Evolutionary conservation across 2,797 vertebrate species (phyloP), one percentile per base, ranked within the genome.

Genomic region (Malurus splendens): DNA sequence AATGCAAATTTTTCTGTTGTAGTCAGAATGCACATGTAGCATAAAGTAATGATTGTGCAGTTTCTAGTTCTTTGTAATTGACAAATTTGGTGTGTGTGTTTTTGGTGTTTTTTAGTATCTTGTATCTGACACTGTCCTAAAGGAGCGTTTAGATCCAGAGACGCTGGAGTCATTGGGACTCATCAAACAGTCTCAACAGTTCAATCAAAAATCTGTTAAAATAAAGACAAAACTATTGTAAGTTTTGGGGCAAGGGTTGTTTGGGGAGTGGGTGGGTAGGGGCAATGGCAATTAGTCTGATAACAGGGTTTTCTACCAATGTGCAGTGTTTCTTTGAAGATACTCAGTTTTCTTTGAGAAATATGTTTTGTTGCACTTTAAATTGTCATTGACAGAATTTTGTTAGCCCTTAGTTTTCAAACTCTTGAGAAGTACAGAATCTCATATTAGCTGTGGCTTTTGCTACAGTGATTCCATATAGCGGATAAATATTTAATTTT

Each of bases 201-300:
- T 99, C 96, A 99, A 99, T 96, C 99, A 99, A 96, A 99, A 99
- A 97, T 99, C 99, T 87, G 99, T 99, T 76, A 99, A 99, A 98
- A 99, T 99, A 97, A 99, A 99, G 97, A 99, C 99, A 89, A 99
- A 99, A 95, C 98, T 99, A 85, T 99, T 99, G 99, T 99, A 97
- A 99, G 99, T 98, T 92, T 71, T 51, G 79, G 61, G 76, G 7
- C 15, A 19, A 9, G 41, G 36, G 14, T 59, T 48, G 16, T 76
- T 62, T 81, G 74, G 74, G 57, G 30, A 50, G 32, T 30, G 50
- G 30, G 12, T 59, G 39, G 32, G 33, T 18, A 50, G 16, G 52
- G 14, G 3, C 23, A 41, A 0, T 51, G 45, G 4, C 67, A 15
- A 44, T 78, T 55, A 51, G 12, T 52, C 10, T 67, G 33, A 3